A percentile compares a stretch with the other conserved stretches of the same genome.
Evolutionary conservation across 2,888 invertebrate species (phyloP).

Genomic region (Eupithecia insigniata): DNA sequence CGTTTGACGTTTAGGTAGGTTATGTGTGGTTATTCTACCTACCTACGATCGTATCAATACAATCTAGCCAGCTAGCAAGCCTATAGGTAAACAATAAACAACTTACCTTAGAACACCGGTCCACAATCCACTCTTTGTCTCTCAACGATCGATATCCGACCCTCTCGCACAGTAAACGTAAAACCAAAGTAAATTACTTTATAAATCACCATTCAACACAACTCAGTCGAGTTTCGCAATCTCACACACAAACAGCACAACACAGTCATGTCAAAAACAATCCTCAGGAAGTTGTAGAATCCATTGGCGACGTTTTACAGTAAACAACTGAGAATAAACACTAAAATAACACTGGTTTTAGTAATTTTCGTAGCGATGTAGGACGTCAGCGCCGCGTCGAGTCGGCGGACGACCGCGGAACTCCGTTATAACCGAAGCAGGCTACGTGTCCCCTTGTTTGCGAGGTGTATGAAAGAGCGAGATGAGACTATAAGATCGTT

Average conservation of each 20-base stretch:
- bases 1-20: conserved; percentile 29
- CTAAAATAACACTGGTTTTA: conserved; percentile 66
- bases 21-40: conserved; percentile 20
- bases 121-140: conserved; percentile 78
- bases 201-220: conserved; percentile 80
- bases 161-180: conserved; percentile 67
- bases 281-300: conserved; percentile 68
- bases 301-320: conserved; percentile 64
- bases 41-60: neutral
- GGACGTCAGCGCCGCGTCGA: conserved; percentile 81
- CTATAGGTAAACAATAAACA: conserved; percentile 12
- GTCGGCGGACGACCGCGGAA: conserved; percentile 81
- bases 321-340: conserved; percentile 68
- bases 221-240: conserved; percentile 75
- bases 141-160: conserved; percentile 78
- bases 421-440: conserved; percentile 63
- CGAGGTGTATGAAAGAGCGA: conserved; percentile 62
- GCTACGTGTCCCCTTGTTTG: conserved; percentile 72
- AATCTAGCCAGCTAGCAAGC: conserved; percentile 11
- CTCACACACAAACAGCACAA: conserved; percentile 69
- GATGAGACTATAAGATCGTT: conserved; percentile 46
- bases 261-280: conserved; percentile 61
- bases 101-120: conserved; percentile 43
- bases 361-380: conserved; percentile 64
- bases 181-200: conserved; percentile 81